These are phyloP conservation scores for Gymnogyps californianus DNA, from an alignment of 2,113 vertebrate species.

Conservation along the genomic window DNA sequence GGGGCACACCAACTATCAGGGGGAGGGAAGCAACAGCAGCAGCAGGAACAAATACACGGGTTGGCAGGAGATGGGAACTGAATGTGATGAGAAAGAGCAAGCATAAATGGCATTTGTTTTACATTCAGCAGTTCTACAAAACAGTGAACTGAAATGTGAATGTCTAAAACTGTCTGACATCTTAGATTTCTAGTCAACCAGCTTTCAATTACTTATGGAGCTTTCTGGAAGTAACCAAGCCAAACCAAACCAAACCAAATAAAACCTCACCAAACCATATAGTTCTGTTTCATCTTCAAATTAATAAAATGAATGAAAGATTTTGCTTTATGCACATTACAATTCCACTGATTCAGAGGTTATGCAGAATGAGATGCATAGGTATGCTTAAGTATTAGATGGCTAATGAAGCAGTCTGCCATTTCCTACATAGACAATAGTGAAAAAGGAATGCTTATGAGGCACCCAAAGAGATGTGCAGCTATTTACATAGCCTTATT, in stretches of 20 bases:
- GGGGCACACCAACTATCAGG: not conserved
- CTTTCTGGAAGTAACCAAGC: not conserved
- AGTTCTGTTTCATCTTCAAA: not conserved
- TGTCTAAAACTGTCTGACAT: not conserved
- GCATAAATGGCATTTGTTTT: not conserved
- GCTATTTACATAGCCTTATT: accelerated
- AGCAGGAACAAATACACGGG: not conserved
- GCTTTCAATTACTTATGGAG: not conserved
- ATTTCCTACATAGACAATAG: not conserved
- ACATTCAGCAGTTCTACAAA: not conserved
- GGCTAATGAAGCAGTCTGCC: not conserved
- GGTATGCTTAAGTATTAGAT: not conserved
- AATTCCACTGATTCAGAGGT: not conserved
- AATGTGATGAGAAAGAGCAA: not conserved
- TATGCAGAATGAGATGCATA: not conserved
- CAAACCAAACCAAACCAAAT: not conserved
- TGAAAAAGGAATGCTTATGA: not conserved
- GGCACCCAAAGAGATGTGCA: not conserved
- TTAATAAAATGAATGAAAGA: not conserved
- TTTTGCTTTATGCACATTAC: not conserved
- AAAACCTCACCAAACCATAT: not conserved
- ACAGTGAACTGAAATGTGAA: not conserved
- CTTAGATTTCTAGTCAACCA: not conserved
- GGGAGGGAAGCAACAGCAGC: not conserved
- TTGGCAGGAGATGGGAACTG: not conserved